These are phyloP conservation scores for Turritopsis dohrnii DNA, from an alignment of 30 jellyfish, hydroid and myxozoan species.

Conservation along the genomic window DNA sequence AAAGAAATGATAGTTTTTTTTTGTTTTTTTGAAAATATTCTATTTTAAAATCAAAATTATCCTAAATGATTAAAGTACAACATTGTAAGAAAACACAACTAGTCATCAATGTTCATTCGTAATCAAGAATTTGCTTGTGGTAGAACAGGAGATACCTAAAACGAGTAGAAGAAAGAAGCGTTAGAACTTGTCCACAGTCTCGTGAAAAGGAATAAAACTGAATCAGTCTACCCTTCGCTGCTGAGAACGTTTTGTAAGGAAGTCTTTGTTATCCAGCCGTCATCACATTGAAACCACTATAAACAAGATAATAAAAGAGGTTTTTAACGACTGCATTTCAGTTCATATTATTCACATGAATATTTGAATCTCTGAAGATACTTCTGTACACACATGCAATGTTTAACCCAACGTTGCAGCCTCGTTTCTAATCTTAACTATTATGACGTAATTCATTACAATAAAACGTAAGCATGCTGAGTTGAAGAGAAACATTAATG, in stretches of 20 bases:
- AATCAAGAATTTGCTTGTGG: slow-evolving; percentile 2
- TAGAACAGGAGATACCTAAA: slow-evolving; percentile 3
- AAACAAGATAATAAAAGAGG: not conserved
- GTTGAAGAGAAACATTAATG: too few relatives aligned
- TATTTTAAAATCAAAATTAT: not conserved
- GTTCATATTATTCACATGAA: too few relatives aligned
- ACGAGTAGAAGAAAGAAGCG: too few relatives aligned
- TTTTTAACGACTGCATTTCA: not conserved
- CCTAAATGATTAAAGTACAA: not conserved
- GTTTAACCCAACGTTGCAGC: too few relatives aligned
- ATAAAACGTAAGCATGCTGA: too few relatives aligned
- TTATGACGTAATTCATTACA: too few relatives aligned
- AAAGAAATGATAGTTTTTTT: too few relatives aligned
- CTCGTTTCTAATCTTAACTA: too few relatives aligned
- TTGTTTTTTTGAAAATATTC: too few relatives aligned
- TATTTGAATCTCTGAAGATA: too few relatives aligned
- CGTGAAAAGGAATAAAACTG: not conserved
- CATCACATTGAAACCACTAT: slow-evolving; percentile 97
- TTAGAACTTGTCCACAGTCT: too few relatives aligned
- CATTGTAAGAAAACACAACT: not conserved
- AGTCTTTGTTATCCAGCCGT: slow-evolving; percentile 96
- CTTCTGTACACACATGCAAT: too few relatives aligned
- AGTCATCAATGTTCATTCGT: slow-evolving; percentile 1
- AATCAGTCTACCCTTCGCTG: slow-evolving; percentile 85
- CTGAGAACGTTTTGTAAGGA: slow-evolving; percentile 64